These are phyloP conservation scores for Protodeltote pygarga DNA, from an alignment of 2,888 invertebrate species.

Conservation along the genomic window DNA sequence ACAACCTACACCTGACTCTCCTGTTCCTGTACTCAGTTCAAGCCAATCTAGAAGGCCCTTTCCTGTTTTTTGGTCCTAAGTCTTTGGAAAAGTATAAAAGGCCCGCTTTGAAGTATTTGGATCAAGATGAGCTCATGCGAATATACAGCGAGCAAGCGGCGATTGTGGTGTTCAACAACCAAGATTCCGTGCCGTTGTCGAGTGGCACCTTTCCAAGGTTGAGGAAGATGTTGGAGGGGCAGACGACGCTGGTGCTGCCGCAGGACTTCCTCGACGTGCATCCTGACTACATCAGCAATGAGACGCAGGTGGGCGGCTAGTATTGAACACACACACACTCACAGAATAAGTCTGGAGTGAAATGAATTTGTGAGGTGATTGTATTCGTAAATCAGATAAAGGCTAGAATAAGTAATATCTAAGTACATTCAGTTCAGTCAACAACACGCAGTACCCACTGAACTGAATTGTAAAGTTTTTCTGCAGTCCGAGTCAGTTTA, in stretches of 20 bases:
- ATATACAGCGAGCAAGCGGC: conserved; percentile 87
- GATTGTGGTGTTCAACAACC: conserved; percentile 87
- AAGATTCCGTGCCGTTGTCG: conserved; percentile 84
- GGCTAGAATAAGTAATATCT: too few species aligned
- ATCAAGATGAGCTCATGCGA: conserved; percentile 85
- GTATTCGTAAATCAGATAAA: too few species aligned
- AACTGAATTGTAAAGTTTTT: too few species aligned
- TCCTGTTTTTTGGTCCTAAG: conserved; percentile 87
- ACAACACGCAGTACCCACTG: too few species aligned
- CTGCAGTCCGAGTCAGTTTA: too few species aligned
- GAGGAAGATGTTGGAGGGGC: conserved; percentile 84
- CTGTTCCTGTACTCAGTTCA: conserved; percentile 52
- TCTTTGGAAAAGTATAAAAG: conserved; percentile 78
- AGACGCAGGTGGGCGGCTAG: conserved; percentile 81
- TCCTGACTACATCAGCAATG: conserved; percentile 87
- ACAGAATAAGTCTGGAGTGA: too few species aligned
- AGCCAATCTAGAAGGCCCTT: conserved; percentile 87
- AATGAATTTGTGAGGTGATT: too few species aligned
- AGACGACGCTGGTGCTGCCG: conserved; percentile 83
- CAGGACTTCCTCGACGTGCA: conserved; percentile 87
- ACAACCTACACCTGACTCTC: conserved; percentile 34
- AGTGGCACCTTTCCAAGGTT: conserved; percentile 85
- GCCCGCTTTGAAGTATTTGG: conserved; percentile 83
- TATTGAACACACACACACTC: too few species aligned
- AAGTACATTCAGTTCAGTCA: too few species aligned